phyloP scores from a whole-genome alignment of 1,140 invertebrate genomes.

The Theocolax elegans region DNA sequence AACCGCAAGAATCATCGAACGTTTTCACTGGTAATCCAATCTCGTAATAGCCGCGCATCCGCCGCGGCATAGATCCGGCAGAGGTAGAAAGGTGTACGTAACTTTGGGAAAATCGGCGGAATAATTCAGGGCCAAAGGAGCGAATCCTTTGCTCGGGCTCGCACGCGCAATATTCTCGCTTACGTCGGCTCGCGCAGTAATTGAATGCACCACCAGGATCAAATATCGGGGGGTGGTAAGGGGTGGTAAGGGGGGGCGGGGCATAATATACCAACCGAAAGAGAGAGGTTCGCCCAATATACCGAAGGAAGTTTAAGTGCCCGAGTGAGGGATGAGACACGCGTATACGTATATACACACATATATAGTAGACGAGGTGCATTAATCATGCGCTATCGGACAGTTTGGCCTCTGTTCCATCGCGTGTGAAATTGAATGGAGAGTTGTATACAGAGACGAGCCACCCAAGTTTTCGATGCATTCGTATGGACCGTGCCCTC shows the following conservation, averaged over 20 bases:
- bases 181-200: conserved; percentile 33
- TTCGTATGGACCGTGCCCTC: too few relatives aligned
- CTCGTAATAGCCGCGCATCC: too few relatives aligned
- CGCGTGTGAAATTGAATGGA: conserved; percentile 46
- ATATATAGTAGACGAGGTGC: conserved; percentile 26
- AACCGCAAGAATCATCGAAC: too few relatives aligned
- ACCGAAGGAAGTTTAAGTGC: conserved; percentile 1
- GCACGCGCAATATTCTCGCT: conserved; percentile 27
- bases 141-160: too few relatives aligned
- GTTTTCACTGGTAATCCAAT: too few relatives aligned
- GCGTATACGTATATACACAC: too few relatives aligned
- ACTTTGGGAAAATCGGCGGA: neutral
- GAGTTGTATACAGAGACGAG: neutral
- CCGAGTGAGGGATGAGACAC: neutral
- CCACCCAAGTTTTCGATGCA: neutral
- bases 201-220: conserved; percentile 47
- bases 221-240: conserved; percentile 45
- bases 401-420: conserved; percentile 40
- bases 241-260: too few relatives aligned
- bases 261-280: conserved; percentile 12
- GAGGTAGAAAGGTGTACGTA: too few relatives aligned
- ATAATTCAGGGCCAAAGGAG: too few relatives aligned
- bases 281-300: neutral
- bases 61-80: too few relatives aligned
- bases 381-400: conserved; percentile 49